Evolutionary conservation across 2,797 vertebrate genomes (phyloP).

Genomic region (Mastacembelus armatus): DNA sequence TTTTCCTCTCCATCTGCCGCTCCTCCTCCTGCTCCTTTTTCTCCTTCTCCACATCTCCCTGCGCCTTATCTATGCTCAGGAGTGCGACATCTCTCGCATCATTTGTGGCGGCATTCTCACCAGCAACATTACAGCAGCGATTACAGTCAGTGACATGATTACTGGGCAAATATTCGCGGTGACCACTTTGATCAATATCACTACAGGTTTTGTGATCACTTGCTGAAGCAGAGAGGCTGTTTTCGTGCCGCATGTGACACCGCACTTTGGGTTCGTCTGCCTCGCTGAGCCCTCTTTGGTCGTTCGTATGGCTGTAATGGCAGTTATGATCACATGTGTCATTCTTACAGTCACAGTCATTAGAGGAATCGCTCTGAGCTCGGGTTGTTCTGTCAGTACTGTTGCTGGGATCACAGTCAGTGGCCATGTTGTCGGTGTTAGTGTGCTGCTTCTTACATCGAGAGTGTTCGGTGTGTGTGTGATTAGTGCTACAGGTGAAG

Average conservation of each 20-base stretch:
- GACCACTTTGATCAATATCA: slow-evolving; percentile 21
- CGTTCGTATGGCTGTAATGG: neutral
- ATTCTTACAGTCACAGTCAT: neutral
- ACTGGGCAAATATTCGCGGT: slow-evolving; percentile 8
- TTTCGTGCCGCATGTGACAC: slow-evolving; percentile 1
- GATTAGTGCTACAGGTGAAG: slow-evolving; percentile 16
- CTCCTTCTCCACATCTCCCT: slow-evolving; percentile 3
- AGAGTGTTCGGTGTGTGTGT: slow-evolving; percentile 19
- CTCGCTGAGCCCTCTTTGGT: neutral
- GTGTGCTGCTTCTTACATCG: too few relatives aligned
- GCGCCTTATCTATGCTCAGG: neutral
- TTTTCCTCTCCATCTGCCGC: slow-evolving; percentile 24
- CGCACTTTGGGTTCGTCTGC: slow-evolving; percentile 11
- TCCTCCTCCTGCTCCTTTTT: slow-evolving; percentile 22
- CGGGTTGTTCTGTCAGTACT: neutral
- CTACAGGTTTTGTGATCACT: slow-evolving; percentile 15
- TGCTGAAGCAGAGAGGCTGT: neutral
- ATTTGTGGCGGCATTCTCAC: neutral
- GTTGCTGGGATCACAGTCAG: neutral
- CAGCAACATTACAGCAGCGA: slow-evolving; percentile 11
- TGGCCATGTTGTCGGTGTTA: neutral
- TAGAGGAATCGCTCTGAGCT: neutral
- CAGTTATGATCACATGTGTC: neutral
- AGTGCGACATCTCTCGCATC: neutral
- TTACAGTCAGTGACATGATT: slow-evolving; percentile 39